These are phyloP conservation scores for Notocelia uddmanniana DNA, from an alignment of 2,888 invertebrate species.

Conservation along the genomic window DNA sequence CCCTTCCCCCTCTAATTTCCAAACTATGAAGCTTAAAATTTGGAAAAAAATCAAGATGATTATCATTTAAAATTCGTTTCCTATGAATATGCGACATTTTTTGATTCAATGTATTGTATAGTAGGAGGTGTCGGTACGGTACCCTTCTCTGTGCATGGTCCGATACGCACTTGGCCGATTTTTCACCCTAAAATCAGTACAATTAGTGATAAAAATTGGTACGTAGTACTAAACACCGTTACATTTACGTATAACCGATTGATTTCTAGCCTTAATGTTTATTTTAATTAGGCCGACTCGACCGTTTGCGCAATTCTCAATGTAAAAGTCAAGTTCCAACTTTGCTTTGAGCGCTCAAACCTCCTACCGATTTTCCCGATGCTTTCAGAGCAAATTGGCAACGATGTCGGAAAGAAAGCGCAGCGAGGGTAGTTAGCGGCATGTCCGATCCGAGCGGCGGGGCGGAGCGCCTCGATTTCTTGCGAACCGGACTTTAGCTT, in stretches of 20 bases:
- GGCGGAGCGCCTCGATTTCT: constrained; percentile 67
- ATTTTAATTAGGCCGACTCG: background rate
- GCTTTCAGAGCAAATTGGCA: constrained; percentile 47
- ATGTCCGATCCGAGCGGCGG: constrained; percentile 61
- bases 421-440: constrained; percentile 63
- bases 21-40: no score
- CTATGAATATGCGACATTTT: no score
- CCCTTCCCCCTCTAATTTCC: no score
- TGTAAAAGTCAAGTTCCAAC: background rate
- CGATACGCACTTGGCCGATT: no score
- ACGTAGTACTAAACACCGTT: background rate
- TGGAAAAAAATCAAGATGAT: no score
- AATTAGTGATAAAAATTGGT: no score
- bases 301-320: background rate
- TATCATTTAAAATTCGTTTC: no score
- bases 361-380: constrained; percentile 9
- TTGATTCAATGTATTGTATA: no score
- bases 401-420: constrained; percentile 50
- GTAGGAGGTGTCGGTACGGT: no score
- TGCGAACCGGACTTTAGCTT: constrained; percentile 56
- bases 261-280: background rate
- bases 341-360: constrained; percentile 4
- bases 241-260: background rate
- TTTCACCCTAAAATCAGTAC: no score
- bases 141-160: no score